These are phyloP conservation scores for Neosilurus mollespiculum DNA, from an alignment of 2,797 vertebrate species.

Conservation along the genomic window DNA sequence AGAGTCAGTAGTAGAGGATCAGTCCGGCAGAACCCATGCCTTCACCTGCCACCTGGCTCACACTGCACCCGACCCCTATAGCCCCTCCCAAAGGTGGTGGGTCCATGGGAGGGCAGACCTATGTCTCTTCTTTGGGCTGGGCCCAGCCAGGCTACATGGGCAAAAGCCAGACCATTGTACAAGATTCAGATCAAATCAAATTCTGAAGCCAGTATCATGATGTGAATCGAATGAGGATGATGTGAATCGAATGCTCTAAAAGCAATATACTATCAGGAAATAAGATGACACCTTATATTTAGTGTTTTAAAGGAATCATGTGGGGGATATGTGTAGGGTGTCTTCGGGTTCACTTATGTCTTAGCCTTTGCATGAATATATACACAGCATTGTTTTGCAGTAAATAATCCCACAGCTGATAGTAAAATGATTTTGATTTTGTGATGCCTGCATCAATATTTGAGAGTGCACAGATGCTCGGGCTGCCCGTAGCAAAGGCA, in stretches of 20 bases:
- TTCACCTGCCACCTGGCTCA: too few species aligned
- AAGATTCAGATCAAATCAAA: neutral
- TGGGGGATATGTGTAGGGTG: neutral
- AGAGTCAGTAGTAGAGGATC: too few species aligned
- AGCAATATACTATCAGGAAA: neutral
- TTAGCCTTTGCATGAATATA: neutral
- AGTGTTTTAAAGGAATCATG: too few species aligned
- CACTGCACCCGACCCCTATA: too few species aligned
- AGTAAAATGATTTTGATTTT: neutral
- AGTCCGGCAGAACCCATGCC: too few species aligned
- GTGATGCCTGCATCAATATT: conserved; percentile 11
- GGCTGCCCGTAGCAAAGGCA: neutral
- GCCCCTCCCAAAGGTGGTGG: too few species aligned
- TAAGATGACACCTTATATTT: neutral
- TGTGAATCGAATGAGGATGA: neutral
- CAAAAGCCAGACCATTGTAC: neutral
- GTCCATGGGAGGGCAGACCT: too few species aligned
- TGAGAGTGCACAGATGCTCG: conserved; percentile 19
- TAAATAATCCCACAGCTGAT: neutral
- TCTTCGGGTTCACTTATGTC: neutral
- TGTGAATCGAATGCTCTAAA: neutral
- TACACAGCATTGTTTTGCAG: neutral
- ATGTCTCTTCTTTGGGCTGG: too few species aligned
- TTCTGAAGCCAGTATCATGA: neutral
- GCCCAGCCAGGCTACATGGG: too few species aligned